phyloP scores from a whole-genome alignment of 2,888 invertebrate genomes.

The Sesia bembeciformis region DNA sequence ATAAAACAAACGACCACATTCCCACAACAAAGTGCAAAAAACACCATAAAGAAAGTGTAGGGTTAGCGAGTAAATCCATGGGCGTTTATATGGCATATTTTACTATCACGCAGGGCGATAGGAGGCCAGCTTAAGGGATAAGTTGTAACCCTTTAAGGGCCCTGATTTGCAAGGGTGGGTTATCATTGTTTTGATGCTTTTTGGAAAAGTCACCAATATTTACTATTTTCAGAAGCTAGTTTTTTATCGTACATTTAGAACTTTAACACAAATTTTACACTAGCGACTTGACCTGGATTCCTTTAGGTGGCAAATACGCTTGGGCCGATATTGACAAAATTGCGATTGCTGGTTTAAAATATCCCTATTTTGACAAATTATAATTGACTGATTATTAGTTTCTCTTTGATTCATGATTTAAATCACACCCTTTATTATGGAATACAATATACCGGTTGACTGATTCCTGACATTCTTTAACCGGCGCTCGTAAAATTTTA shows the following conservation, averaged over 20 bases:
- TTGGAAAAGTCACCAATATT: not conserved
- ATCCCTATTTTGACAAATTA: too few species aligned
- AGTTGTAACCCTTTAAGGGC: constrained; percentile 36
- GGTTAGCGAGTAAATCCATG: constrained; percentile 27
- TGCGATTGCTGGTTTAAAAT: too few species aligned
- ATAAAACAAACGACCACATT: constrained; percentile 41
- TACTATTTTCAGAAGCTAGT: too few species aligned
- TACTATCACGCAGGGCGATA: constrained; percentile 19
- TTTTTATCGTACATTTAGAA: too few species aligned
- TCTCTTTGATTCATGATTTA: too few species aligned
- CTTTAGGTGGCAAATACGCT: too few species aligned
- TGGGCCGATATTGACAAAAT: too few species aligned
- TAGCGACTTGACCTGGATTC: too few species aligned
- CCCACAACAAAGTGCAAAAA: constrained; percentile 13
- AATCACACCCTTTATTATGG: too few species aligned
- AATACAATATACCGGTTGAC: constrained; percentile 14
- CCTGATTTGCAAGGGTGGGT: constrained; percentile 17
- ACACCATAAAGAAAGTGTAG: constrained; percentile 25
- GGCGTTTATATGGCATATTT: constrained; percentile 38
- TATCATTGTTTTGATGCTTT: not conserved
- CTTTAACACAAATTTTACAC: too few species aligned
- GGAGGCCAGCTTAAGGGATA: constrained; percentile 31
- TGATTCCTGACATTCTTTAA: constrained; percentile 33
- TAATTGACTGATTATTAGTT: too few species aligned
- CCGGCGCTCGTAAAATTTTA: constrained; percentile 49